Evolutionary conservation across 2,888 invertebrate genomes (phyloP).

Genomic region (Clunio marinus): DNA sequence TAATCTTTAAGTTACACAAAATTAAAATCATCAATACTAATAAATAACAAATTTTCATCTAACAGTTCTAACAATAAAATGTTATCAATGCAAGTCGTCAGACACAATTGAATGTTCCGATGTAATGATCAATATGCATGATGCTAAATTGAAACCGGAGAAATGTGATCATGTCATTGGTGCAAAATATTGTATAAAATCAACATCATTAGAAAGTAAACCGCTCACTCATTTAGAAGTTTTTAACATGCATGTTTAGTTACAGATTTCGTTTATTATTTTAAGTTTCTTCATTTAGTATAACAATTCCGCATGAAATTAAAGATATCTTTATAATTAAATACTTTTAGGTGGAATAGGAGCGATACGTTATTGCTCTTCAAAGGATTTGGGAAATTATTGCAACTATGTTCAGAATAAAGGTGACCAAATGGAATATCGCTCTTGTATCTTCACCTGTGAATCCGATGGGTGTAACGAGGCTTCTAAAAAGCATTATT

Average conservation of each 20-base stretch:
- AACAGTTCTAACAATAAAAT: slow-evolving; percentile 57
- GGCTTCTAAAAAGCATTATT: background rate
- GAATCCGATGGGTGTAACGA: slow-evolving; percentile 76
- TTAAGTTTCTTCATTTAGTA: no score
- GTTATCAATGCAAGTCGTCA: slow-evolving; percentile 75
- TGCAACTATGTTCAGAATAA: slow-evolving; percentile 82
- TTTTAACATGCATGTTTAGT: no score
- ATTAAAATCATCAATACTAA: background rate
- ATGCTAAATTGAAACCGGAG: slow-evolving; percentile 56
- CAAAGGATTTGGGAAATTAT: slow-evolving; percentile 80
- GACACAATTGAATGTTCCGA: slow-evolving; percentile 65
- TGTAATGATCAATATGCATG: slow-evolving; percentile 58
- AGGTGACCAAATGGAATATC: slow-evolving; percentile 78
- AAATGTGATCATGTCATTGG: slow-evolving; percentile 71
- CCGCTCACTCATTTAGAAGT: no score
- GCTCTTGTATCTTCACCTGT: slow-evolving; percentile 86
- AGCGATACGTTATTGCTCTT: slow-evolving; percentile 81
- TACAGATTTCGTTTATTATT: no score
- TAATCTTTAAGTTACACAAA: no score
- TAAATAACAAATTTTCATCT: background rate
- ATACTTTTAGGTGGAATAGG: slow-evolving; percentile 91
- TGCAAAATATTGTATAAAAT: slow-evolving; percentile 80
- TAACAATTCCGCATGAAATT: no score
- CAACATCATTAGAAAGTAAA: slow-evolving; percentile 55
- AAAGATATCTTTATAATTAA: no score